Base-by-base conservation (phyloP, 2,797 vertebrate species). In the Mus spretus region DNA sequence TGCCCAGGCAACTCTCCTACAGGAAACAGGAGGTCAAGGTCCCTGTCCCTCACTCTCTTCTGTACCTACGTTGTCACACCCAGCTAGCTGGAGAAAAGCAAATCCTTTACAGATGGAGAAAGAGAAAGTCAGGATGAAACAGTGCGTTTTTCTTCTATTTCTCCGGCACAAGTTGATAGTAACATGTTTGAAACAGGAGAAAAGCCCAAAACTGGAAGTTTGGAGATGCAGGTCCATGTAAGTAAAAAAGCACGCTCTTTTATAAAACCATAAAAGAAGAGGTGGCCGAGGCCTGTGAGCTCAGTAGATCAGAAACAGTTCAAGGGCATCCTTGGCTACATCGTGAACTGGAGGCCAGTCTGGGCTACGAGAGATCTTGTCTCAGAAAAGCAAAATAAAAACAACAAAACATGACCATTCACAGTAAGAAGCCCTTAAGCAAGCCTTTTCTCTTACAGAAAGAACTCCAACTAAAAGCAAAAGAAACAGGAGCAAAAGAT, bases 81-180 rank as follows among this genome's bases (percentile, higher is more conserved):
- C 28, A 92, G 63, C 24, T 63, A 96, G n/a, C 5, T 90, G 10
- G 65, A 90, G 28, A 94, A 90, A 95, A 59, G 26, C 14, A 74
- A 26, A 37, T 34, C 96, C 53, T 91, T 84, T 90, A 94, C 50
- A 83, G 70, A 74, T 31, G 26, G 40, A 90, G 19, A 63, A 61
- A 96, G 12, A 84, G 72, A 90, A 92, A 96, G 92, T 83, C 11
- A 92, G 44, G 15, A 89, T 63, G 91, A 95, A 89, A 93, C 74
- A 74, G 14, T n/a, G 3, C 47, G n/a, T 50, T 81, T 67, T 26
- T 11, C 14, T 31, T 55, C 11, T 0, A 85, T 13, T 53, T 92
- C 61, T 28, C 22, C 53, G 53, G 61, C 31, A 59, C 75, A 83
- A 67, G 85, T 65, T 15, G 40, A 84, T 50, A 88, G 28, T 28